Evolutionary conservation across 2,797 vertebrate genomes (phyloP), one percentile per base, ranked within the genome.

Genomic region (Sibirionetta formosa): DNA sequence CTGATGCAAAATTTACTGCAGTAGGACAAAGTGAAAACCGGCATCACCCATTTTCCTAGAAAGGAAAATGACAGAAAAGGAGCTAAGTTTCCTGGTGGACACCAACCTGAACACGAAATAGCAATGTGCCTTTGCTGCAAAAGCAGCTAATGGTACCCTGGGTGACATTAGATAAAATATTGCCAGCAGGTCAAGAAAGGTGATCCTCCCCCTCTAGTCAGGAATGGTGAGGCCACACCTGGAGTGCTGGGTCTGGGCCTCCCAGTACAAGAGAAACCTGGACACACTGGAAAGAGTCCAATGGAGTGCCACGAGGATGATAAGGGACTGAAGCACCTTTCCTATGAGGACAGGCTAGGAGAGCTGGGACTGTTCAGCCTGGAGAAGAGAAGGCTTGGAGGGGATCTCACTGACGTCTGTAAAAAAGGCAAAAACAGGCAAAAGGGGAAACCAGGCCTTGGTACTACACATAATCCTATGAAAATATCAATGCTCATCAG

Each of bases 291-390:
- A 26, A 11, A 48, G 36, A 63, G 26, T 11, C 40, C 61, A 57
- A 3, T 0, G 1, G 33, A 48, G 29, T 31, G 54, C 33, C 3
- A 0, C 57, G 16, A 29, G 63, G 58, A 58, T 7, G 58, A 58
- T 7, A 73, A 60, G 69, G 46, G 42, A 38, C n/a, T 14, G 18
- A 8, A 68, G 40, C 56, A 48, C 9, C 48, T 69, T 46, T 50
- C 23, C 1, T 19, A 5, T 11, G 8, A 48, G 31, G 26, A 56
- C 29, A 72, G 22, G 36, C 31, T 44, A 18, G 71, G 13, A 60
- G 40, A 54, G 16, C n/a, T 26, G 51, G 24, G 31, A 38, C 66
- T 60, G 31, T 35, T 61, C 5, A 27, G 38, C 35, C 35, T 35
- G 48, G 31, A 79, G 31, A 85, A 80, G 46, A 61, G 54, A 3